phyloP scores from a whole-genome alignment of 2,888 invertebrate species.

The Polymixis lichenea region DNA sequence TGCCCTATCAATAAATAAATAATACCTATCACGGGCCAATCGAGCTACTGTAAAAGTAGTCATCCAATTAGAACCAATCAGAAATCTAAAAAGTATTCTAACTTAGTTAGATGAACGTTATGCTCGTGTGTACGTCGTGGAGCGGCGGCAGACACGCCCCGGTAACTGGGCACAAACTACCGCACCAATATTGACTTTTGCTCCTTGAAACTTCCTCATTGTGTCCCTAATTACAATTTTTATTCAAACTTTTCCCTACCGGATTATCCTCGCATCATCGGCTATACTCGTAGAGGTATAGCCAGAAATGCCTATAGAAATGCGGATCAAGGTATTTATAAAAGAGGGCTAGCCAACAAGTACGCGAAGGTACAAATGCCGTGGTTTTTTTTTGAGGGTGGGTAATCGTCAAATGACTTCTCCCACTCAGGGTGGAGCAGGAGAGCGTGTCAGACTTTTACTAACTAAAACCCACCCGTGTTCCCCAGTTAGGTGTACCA shows the following conservation, averaged over 20 bases:
- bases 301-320: neutral
- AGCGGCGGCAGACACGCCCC: conserved; percentile 77
- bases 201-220: conserved; percentile 82
- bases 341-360: too few species aligned
- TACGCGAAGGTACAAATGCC: too few species aligned
- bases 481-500: too few species aligned
- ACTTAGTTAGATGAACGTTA: conserved; percentile 10
- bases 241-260: conserved; percentile 56
- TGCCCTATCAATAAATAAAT: too few species aligned
- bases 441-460: too few species aligned
- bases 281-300: neutral
- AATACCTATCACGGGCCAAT: neutral
- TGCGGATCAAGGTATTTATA: conserved; percentile 5
- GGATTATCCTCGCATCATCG: conserved; percentile 34
- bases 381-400: too few species aligned
- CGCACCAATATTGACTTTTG: conserved; percentile 85
- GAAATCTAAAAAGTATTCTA: neutral
- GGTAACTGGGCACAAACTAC: conserved; percentile 84
- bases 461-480: too few species aligned
- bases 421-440: too few species aligned
- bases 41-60: neutral
- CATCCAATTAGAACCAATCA: neutral
- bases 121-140: conserved; percentile 66
- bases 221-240: conserved; percentile 79
- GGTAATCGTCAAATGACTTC: too few species aligned